phyloP scores from a whole-genome alignment of 1,140 invertebrate species.

The Liolophura sinensis region DNA sequence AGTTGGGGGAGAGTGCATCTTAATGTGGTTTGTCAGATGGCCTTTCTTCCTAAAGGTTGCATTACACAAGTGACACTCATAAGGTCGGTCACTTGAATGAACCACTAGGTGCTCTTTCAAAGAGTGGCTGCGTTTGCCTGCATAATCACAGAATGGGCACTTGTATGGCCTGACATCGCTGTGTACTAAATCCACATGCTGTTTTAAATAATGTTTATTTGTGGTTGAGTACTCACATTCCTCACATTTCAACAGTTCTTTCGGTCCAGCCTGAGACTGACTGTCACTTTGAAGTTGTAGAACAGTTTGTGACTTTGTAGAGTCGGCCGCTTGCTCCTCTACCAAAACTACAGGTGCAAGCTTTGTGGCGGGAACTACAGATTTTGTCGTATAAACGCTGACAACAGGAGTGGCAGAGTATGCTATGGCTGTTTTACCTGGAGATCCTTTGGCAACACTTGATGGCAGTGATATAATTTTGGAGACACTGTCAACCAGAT shows the following conservation, averaged over 20 bases:
- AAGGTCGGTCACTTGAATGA: slow-evolving; percentile 53
- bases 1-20: slow-evolving; percentile 40
- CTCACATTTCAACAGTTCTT: slow-evolving; percentile 24
- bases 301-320: no score
- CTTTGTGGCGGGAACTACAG: no score
- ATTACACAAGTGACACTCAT: slow-evolving; percentile 51
- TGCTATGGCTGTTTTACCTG: no score
- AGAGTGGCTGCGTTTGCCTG: slow-evolving; percentile 54
- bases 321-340: no score
- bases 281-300: no score
- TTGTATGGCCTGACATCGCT: slow-evolving; percentile 50
- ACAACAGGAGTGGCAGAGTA: no score
- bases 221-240: slow-evolving; percentile 52
- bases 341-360: slow-evolving; percentile 1
- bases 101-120: slow-evolving; percentile 54
- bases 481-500: no score
- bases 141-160: slow-evolving; percentile 57
- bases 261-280: neutral
- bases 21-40: slow-evolving; percentile 56
- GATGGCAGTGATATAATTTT: no score
- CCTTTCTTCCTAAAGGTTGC: slow-evolving; percentile 57
- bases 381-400: no score
- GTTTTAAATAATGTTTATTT: slow-evolving; percentile 56
- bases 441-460: no score
- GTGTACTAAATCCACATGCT: slow-evolving; percentile 56